Evolutionary conservation across 2,888 invertebrate genomes (phyloP), one percentile per base, ranked within the genome.

Genomic region (Eupelmus urozonus): DNA sequence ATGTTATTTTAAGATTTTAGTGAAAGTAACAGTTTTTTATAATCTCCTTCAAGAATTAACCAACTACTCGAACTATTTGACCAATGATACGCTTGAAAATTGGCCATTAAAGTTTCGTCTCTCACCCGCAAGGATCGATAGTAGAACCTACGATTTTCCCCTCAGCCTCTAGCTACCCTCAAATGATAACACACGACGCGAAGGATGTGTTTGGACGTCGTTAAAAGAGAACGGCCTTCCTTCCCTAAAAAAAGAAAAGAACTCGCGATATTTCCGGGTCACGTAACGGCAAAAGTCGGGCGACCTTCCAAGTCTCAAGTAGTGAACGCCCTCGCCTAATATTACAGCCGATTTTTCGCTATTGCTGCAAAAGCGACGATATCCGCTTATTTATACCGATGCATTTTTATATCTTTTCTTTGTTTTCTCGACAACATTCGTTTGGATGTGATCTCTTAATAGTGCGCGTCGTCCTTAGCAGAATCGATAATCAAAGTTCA

Each of bases 331-430:
- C 18, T 40, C 45, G 4, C 40, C 51, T 45, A n/a, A n/a, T n/a
- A n/a, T 75, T 63, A 49, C 71, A 66, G 45, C 51, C 67, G 60
- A 74, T 67, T 78, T 74, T 76, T 59, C 59, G 40, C 63, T 65
- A 71, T 70, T 78, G 63, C 45, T 57, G 40, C 45, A 29, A 78
- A 78, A 78, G 73, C 74, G 73, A 1, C 65, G 63, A 78, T 69
- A 63, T 74, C 69, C 69, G 57, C 53, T 74, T 78, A 74, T 69
- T 69, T 74, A 73, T 78, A 49, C 51, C 60, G n/a, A 57, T 2
- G 9, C 34, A 11, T 42, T 20, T 25, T 18, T 63, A 20, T 5
- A 3, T 18, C 27, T 25, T 63, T 20, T 45, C 57, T 57, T 25
- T 45, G 13, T 16, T 45, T 18, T 49, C 20, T 29, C 27, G 34